phyloP scores from a whole-genome alignment of 2,113 vertebrate species.

The Trachemys scripta region DNA sequence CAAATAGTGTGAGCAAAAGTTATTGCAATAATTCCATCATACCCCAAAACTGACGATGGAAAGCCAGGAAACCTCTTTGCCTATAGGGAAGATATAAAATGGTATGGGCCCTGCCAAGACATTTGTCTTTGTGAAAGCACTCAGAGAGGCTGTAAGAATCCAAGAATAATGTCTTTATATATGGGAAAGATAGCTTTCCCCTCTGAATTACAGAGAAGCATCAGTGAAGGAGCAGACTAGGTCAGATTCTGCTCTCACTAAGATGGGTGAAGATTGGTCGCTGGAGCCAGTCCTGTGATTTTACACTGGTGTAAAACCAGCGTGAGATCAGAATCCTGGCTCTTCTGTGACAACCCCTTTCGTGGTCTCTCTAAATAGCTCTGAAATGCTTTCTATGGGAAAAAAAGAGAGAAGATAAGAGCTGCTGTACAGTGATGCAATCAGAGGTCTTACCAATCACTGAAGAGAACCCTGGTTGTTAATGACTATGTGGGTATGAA shows the following conservation, averaged over 20 bases:
- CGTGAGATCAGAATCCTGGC: neutral
- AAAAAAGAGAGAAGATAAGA: neutral
- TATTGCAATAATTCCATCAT: fast-evolving
- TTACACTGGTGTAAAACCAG: neutral
- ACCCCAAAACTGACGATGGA: fast-evolving
- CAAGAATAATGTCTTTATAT: neutral
- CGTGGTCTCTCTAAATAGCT: neutral
- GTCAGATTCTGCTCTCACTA: neutral
- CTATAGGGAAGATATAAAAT: fast-evolving
- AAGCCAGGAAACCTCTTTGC: neutral
- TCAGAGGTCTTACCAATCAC: neutral
- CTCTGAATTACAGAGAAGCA: neutral
- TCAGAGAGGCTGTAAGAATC: neutral
- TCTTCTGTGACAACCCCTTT: neutral
- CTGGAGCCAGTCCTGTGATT: neutral
- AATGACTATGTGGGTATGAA: neutral
- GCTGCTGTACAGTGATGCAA: neutral
- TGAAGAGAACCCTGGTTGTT: neutral
- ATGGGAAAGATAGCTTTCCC: neutral
- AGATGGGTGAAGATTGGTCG: neutral
- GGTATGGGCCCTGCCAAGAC: fast-evolving
- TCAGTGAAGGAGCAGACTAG: neutral
- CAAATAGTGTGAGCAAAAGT: fast-evolving
- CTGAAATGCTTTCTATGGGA: neutral
- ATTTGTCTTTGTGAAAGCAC: neutral